Base-by-base conservation (phyloP, 2,888 invertebrate genomes). In the Nomada ruficornis region DNA sequence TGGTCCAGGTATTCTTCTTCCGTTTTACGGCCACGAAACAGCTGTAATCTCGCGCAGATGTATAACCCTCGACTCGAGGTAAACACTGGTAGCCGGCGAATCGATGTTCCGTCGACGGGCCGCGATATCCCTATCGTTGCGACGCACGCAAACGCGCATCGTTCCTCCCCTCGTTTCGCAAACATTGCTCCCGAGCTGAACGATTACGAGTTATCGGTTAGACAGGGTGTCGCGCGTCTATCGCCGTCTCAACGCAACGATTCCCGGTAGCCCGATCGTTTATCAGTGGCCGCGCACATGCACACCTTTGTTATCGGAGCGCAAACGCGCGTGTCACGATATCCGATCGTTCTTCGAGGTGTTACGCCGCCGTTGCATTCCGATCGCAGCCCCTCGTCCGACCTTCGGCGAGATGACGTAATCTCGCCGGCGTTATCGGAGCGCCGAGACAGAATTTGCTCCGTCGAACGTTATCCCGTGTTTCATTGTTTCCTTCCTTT, bases 191-290 rank as follows among this genome's bases (percentile, higher is more conserved):
- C 65, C 54, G 76, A 52, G 59, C 64, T 67, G 55, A 77, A 71
- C 78, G 75, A 80, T 85, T 72, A 60, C 83, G 79, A 65, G 79
- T 87, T 87, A 87, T 87, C 87, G 84, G 79, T 73, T 60, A 64
- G 63, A 75, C 80, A 67, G 55, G 70, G 82, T 84, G 84, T 86
- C 87, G 7, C 36, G 36, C 36, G 81, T 71, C 77, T 84, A 78
- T 82, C 85, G 78, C 65, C 71, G 74, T 50, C 60, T 69, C 80
- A 77, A 72, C 68, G 72, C 86, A 57, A 77, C 80, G 83, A 78
- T 88, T 88, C 88, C 71, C 78, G 82, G 88, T 88, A 88, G 75
- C 76, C 65, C 65, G 70, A 83, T 77, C 83, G 81, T 80, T 83
- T 86, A 86, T 88, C 88, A 77, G 78, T 54, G 71, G 64, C 72